Percentiles rank a stretch among this genome's conserved stretches.
Conservation (phyloP, 2,113 vertebrate genomes). For the Microtus pennsylvanicus region DNA sequence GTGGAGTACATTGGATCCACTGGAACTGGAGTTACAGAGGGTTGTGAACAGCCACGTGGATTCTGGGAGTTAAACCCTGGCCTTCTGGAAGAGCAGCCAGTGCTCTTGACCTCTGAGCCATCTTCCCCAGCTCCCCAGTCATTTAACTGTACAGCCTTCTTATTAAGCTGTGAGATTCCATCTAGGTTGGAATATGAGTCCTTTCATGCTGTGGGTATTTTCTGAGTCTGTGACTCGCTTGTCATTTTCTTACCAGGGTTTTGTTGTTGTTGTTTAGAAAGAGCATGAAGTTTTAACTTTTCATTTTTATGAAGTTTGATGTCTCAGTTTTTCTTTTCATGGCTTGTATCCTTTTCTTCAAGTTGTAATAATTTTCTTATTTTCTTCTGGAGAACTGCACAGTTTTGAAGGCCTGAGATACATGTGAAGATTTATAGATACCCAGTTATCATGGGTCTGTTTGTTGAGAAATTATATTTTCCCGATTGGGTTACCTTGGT, state of each 20-base stretch:
- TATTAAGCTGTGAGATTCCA: background rate
- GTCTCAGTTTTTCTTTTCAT: background rate
- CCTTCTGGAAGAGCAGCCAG: background rate
- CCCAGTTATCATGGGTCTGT: background rate
- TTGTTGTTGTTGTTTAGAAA: background rate
- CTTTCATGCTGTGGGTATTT: background rate
- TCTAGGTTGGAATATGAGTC: background rate
- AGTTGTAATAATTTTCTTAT: constrained; percentile 10
- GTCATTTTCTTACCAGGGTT: background rate
- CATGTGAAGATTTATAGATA: background rate
- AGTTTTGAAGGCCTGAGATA: background rate
- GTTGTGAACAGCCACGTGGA: background rate
- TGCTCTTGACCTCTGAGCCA: background rate
- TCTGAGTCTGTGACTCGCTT: background rate
- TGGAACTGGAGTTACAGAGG: background rate
- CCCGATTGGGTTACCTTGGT: background rate
- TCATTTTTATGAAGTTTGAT: background rate
- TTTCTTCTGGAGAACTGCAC: constrained; percentile 18
- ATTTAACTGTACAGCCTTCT: background rate
- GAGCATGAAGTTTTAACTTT: background rate
- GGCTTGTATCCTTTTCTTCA: background rate
- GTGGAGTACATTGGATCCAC: background rate
- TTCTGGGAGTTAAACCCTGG: background rate
- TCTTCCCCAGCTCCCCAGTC: background rate
- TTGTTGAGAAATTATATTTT: background rate